These are phyloP conservation scores for Watsonalla binaria DNA, from an alignment of 2,888 invertebrate genomes.

Conservation along the genomic window DNA sequence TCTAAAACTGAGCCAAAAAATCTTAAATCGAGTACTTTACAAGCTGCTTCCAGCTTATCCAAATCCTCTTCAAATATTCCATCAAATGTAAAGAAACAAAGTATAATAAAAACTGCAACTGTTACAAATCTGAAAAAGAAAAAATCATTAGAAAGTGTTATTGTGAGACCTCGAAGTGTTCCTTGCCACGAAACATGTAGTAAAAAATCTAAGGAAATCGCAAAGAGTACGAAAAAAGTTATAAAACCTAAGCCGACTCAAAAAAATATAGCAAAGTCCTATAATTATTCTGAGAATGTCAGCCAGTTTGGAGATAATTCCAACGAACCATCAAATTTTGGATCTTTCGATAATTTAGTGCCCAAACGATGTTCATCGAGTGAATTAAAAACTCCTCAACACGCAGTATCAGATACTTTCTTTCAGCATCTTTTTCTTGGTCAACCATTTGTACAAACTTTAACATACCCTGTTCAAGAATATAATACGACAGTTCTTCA, in stretches of 20 bases:
- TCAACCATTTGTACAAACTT: constrained; percentile 43
- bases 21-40: constrained; percentile 33
- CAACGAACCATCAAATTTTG: constrained; percentile 44
- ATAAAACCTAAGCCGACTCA: constrained; percentile 37
- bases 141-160: constrained; percentile 51
- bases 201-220: constrained; percentile 52
- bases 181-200: constrained; percentile 58
- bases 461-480: constrained; percentile 40
- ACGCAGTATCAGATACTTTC: constrained; percentile 81
- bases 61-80: constrained; percentile 56
- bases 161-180: constrained; percentile 49
- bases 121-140: constrained; percentile 66
- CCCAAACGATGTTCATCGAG: constrained; percentile 43
- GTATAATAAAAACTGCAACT: constrained; percentile 55
- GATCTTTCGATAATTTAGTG: constrained; percentile 41
- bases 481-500: constrained; percentile 81
- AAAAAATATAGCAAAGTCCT: constrained; percentile 27
- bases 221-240: constrained; percentile 38
- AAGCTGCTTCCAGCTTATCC: constrained; percentile 40
- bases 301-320: constrained; percentile 70
- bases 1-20: constrained; percentile 36
- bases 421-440: constrained; percentile 85
- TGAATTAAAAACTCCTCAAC: constrained; percentile 78
- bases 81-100: constrained; percentile 38
- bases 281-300: constrained; percentile 41